Evolutionary conservation across 2,888 invertebrate genomes (phyloP), one percentile per base, ranked within the genome.

Genomic region (Linnaemya vulpina): DNA sequence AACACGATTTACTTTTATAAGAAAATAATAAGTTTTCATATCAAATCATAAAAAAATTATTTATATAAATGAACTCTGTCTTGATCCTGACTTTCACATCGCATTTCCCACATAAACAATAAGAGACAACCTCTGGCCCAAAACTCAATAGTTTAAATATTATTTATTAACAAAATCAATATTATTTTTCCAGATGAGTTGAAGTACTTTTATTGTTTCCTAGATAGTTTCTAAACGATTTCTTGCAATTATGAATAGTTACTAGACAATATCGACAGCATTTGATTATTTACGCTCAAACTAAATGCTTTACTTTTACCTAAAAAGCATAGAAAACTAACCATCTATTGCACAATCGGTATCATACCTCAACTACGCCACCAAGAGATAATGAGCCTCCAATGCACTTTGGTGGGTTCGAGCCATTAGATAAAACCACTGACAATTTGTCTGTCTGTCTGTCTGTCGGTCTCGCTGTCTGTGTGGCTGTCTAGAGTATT

Each of bases 321-420:
- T 20, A 60, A 67, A 58, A n/a, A 43, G 30, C 15, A 49, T 11
- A 30, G 22, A 43, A 53, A 62, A 68, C n/a, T n/a, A n/a, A n/a
- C 35, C 43, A 49, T 53, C 40, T 58, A 49, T 71, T 82, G 55
- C 82, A 78, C 78, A 79, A 83, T 75, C 49, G 55, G 46, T 65
- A 65, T 55, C 38, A 49, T 65, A 49, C 38, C 65, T 7, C 46
- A 40, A 40, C 63, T 58, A 58, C 30, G 25, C 62, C 60, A 67
- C 17, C 40, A 63, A 78, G 58, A 78, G 85, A 71, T 85, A 85
- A 85, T 82, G 85, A 85, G 85, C 78, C 38, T n/a, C 43, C 58
- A 85, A 82, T 85, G 85, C 74, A 62, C 78, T 85, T 77, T 82
- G 79, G 43, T 71, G 65, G 82, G 76, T 82, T 82, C 70, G 70